A percentile compares a stretch with the other conserved stretches of the same genome.
These are phyloP conservation scores for Callosobruchus maculatus DNA, from an alignment of 2,888 invertebrate species.

Conservation along the genomic window DNA sequence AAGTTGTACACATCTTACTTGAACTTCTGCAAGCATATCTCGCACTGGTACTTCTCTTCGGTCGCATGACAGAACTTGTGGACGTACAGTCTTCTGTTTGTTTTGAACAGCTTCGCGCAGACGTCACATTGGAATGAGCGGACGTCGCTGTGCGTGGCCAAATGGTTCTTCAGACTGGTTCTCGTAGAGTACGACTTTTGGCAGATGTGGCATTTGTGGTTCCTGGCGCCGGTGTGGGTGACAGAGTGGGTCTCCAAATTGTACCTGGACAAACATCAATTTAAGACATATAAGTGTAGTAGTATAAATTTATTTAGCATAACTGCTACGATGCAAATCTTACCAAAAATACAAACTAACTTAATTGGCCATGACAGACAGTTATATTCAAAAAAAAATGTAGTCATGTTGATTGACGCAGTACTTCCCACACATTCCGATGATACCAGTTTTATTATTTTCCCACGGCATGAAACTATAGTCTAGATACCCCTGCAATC, in stretches of 20 bases:
- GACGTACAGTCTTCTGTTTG: slow-evolving; percentile 34
- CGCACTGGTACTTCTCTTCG: slow-evolving; percentile 53
- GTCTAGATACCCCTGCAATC: no score
- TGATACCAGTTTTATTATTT: no score
- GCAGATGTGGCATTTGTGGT: slow-evolving; percentile 34
- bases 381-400: no score
- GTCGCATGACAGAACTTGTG: slow-evolving; percentile 47
- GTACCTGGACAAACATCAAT: slow-evolving; percentile 29
- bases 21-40: slow-evolving; percentile 52
- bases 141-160: slow-evolving; percentile 32
- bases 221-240: slow-evolving; percentile 36
- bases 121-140: slow-evolving; percentile 32
- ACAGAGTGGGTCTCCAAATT: slow-evolving; percentile 36
- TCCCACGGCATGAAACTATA: no score
- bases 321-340: no score
- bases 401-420: no score
- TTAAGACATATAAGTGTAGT: no score
- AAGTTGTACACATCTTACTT: no score
- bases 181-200: slow-evolving; percentile 32
- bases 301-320: no score
- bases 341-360: no score
- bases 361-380: no score
- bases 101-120: slow-evolving; percentile 36
- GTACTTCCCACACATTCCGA: no score
- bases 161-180: slow-evolving; percentile 34